Conservation (phyloP, 2,113 vertebrate genomes). For the Caranx melampygus region DNA sequence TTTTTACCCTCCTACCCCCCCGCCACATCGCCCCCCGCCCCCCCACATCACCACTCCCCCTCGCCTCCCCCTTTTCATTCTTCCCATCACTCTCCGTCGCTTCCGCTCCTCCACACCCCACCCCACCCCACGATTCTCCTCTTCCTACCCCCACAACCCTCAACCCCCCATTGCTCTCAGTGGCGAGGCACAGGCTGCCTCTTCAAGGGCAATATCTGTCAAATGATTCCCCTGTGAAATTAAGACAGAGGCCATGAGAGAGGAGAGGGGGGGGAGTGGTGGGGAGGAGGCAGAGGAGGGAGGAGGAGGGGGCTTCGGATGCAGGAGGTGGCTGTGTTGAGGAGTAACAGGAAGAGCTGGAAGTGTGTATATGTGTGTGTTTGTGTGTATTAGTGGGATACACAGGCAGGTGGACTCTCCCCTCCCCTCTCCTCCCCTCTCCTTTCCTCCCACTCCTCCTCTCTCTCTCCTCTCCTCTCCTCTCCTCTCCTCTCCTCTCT, state of each 20-base stretch:
- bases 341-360: slow-evolving; percentile 37
- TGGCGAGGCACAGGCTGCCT: slow-evolving; percentile 76
- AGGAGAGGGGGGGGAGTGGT: slow-evolving; percentile 6
- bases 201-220: slow-evolving; percentile 84
- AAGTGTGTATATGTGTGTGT: slow-evolving; percentile 8
- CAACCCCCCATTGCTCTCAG: slow-evolving; percentile 70
- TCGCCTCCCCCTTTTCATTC: slow-evolving; percentile 23
- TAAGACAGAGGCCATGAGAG: slow-evolving; percentile 82
- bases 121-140: slow-evolving; percentile 12
- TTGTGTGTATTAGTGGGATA: slow-evolving; percentile 10
- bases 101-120: slow-evolving; percentile 60
- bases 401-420: slow-evolving; percentile 60
- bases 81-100: slow-evolving; percentile 65
- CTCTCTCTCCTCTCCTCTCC: slow-evolving; percentile 3
- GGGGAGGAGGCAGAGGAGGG: neutral
- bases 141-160: slow-evolving; percentile 34
- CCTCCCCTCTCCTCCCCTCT: neutral
- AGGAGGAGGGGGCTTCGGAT: neutral
- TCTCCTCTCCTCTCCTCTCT: slow-evolving; percentile 13
- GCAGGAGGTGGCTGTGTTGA: slow-evolving; percentile 1
- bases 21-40: slow-evolving; percentile 18
- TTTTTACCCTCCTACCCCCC: slow-evolving; percentile 73
- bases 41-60: slow-evolving; percentile 31
- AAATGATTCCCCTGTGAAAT: slow-evolving; percentile 82
- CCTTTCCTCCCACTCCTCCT: neutral